Conservation (phyloP, 1,140 invertebrate genomes). For the Aphidius gifuensis region DNA sequence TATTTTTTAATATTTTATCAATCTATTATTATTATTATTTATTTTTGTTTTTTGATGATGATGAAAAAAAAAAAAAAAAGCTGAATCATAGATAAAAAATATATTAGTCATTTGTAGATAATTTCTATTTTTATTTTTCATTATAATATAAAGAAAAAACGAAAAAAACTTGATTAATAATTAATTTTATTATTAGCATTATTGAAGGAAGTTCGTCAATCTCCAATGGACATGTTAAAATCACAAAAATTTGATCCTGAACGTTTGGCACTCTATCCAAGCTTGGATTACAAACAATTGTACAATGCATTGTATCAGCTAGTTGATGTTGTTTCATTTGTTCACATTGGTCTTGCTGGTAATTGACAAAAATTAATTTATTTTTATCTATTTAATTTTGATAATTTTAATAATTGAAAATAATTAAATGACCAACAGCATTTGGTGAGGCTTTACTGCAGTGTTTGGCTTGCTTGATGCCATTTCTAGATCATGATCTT, state of each 20-base stretch:
- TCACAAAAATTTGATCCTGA: conserved; percentile 79
- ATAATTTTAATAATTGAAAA: conserved; percentile 9
- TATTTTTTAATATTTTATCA: conserved; percentile 17
- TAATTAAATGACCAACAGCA: conserved; percentile 59
- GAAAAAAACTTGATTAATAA: background rate
- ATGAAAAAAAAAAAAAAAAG: conserved; percentile 12
- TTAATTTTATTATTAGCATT: conserved; percentile 64
- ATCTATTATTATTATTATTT: conserved; percentile 16
- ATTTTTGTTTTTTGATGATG: conserved; percentile 2
- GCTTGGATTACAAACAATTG: conserved; percentile 90
- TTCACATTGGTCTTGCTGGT: conserved; percentile 83
- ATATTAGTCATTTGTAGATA: too few species aligned
- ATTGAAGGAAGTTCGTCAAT: conserved; percentile 90
- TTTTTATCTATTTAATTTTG: background rate
- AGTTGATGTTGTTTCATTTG: conserved; percentile 76
- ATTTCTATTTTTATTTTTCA: too few species aligned
- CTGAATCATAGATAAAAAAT: background rate
- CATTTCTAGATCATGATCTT: conserved; percentile 93
- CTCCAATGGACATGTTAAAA: conserved; percentile 85
- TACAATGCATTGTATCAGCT: conserved; percentile 81
- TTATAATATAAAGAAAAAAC: background rate
- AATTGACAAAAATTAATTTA: conserved; percentile 23
- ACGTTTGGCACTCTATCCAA: conserved; percentile 87
- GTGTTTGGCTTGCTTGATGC: conserved; percentile 86
- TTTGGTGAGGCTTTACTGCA: conserved; percentile 89